phyloP scores from a whole-genome alignment of 2,797 vertebrate genomes.

The Uromys caudimaculatus region DNA sequence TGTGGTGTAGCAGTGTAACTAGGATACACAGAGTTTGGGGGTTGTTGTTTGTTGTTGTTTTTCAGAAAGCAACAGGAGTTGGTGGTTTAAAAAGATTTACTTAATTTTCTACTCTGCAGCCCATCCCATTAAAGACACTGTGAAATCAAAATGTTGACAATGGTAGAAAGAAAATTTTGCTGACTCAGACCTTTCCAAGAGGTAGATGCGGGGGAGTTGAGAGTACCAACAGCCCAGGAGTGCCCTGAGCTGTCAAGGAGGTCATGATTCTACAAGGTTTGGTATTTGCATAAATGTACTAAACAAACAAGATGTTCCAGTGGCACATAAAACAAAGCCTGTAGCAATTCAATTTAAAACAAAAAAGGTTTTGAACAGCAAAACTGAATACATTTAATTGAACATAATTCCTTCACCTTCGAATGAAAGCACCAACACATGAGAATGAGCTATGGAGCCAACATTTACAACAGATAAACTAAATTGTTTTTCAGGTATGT shows the following conservation, averaged over 20 bases:
- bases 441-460: conserved; percentile 85
- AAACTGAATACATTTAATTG: conserved; percentile 85
- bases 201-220: background rate
- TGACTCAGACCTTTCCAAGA: conserved; percentile 63
- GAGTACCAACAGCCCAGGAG: background rate
- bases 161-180: conserved; percentile 56
- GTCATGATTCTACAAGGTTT: conserved; percentile 56
- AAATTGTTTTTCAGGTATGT: conserved; percentile 89
- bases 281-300: conserved; percentile 70
- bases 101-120: conserved; percentile 48
- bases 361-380: conserved; percentile 82
- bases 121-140: conserved; percentile 23
- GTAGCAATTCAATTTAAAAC: conserved; percentile 84
- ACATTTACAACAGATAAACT: conserved; percentile 87
- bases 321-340: conserved; percentile 80
- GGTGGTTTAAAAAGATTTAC: conserved; percentile 20
- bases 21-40: background rate
- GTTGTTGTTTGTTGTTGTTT: conserved; percentile 32
- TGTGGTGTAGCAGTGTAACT: conserved; percentile 47
- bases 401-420: conserved; percentile 84
- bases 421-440: conserved; percentile 82
- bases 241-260: background rate
- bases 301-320: conserved; percentile 76
- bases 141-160: conserved; percentile 45
- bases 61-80: conserved; percentile 64